Evolutionary conservation across 2,113 vertebrate species (phyloP), one percentile per base, ranked within the genome.

Genomic region (Hassar affinis): DNA sequence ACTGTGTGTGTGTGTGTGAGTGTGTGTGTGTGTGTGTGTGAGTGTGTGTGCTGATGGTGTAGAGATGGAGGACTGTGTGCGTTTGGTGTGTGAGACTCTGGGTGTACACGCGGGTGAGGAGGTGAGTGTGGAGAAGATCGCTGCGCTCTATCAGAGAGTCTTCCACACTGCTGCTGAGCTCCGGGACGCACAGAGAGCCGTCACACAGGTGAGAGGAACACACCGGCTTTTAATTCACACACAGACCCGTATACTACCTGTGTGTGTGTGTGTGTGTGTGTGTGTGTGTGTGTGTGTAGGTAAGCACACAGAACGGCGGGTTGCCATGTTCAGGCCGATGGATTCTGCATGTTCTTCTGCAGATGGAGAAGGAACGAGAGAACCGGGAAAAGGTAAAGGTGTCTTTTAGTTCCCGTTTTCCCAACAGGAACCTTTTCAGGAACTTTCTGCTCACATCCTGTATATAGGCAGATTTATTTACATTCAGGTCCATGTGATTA

Each of bases 321-420:
- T 89, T 87, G 86, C 89, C 88, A 22, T 94, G 93, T 89, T 68
- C 72, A 47, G 91, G 90, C 76, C 86, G 88, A 80, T 89, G 87
- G 61, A 74, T 94, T 84, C 78, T 94, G 59, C 90, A 93, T 49
- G 91, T 93, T 85, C 91, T 95, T 14, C 38, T 92, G 6, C 85
- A 93, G 90, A 93, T 94, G 90, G 92, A 94, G 64, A 90, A 49
- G 10, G 89, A 92, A 83, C 87, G 78, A 38, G 83, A 92, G 62
- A 89, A 83, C 52, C 91, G 87, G 59, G 91, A 94, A 81, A 87
- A 88, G 90, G 93, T 94, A 87, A 17, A 64, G 0, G 1, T 47
- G 9, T 14, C 12, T 12, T 80, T 52, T 52, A 20, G 22, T 1
- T 69, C 66, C 25, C 38, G 38, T 38, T 38, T 69, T 22, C 20